Evolutionary conservation across 2,113 vertebrate genomes (phyloP).

Genomic region (Picathartes gymnocephalus): DNA sequence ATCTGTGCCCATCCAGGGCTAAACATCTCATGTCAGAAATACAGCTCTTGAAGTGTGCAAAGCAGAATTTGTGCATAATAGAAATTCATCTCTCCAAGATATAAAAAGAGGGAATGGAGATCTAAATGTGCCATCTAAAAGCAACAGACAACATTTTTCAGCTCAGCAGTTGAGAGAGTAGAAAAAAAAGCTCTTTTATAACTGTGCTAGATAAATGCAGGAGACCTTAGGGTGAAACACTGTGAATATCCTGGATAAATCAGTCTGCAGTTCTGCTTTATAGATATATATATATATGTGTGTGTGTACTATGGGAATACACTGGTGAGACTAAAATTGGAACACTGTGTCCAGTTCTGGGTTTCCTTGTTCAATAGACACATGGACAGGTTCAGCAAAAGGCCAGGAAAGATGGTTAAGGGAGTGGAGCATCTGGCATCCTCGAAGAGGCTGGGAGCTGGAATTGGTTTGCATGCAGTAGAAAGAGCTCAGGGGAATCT

Average conservation of each 20-base stretch:
- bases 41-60: neutral
- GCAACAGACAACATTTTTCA: neutral
- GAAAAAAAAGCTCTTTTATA: neutral
- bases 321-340: neutral
- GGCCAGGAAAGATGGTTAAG: neutral
- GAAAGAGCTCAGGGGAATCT: neutral
- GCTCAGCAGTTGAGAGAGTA: neutral
- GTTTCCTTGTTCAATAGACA: neutral
- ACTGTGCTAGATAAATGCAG: neutral
- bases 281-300: neutral
- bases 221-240: neutral
- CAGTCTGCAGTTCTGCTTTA: neutral
- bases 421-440: neutral
- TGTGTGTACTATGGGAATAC: neutral
- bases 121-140: neutral
- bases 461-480: neutral
- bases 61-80: neutral
- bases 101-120: neutral
- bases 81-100: neutral
- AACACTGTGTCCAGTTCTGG: neutral
- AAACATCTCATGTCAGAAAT: neutral
- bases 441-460: neutral
- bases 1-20: neutral
- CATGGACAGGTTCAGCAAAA: neutral
- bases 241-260: neutral